phyloP scores from a whole-genome alignment of 1,140 invertebrate genomes.

The Bombus terrestris region DNA sequence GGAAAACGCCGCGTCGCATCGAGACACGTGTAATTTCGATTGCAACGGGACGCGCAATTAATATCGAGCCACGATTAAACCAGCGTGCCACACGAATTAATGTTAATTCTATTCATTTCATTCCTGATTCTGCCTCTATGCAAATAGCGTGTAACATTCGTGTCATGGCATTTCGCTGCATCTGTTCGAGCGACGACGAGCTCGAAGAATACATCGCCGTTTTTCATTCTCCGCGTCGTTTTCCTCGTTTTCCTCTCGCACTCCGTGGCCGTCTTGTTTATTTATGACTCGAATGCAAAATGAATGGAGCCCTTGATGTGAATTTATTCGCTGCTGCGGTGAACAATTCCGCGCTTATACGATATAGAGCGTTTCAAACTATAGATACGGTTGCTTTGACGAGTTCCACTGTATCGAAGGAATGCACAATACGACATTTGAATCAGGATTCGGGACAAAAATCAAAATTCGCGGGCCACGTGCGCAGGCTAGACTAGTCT shows the following conservation, averaged over 20 bases:
- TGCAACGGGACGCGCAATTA: constrained; percentile 38
- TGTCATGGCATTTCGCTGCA: constrained; percentile 18
- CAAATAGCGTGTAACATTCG: constrained; percentile 22
- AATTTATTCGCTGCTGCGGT: neutral
- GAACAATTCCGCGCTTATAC: constrained; percentile 9
- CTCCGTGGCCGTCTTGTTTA: constrained; percentile 6
- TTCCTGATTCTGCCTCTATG: constrained; percentile 11
- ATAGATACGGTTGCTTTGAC: neutral
- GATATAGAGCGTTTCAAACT: neutral
- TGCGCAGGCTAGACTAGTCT: no score
- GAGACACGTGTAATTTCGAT: constrained; percentile 13
- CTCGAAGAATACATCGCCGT: constrained; percentile 4
- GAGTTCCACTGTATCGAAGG: no score
- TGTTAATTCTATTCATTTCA: constrained; percentile 64
- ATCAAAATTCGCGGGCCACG: no score
- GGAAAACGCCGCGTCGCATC: neutral
- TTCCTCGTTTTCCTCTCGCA: neutral
- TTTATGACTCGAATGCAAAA: constrained; percentile 41
- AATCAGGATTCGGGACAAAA: no score
- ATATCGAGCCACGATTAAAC: constrained; percentile 47
- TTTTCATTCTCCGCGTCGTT: neutral
- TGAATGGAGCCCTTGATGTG: constrained; percentile 21
- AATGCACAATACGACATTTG: no score
- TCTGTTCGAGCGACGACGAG: neutral
- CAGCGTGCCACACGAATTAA: constrained; percentile 42